A percentile compares a stretch with the other conserved stretches of the same genome.
Conservation (phyloP, 2,113 vertebrate species). For the Notechis scutatus region DNA sequence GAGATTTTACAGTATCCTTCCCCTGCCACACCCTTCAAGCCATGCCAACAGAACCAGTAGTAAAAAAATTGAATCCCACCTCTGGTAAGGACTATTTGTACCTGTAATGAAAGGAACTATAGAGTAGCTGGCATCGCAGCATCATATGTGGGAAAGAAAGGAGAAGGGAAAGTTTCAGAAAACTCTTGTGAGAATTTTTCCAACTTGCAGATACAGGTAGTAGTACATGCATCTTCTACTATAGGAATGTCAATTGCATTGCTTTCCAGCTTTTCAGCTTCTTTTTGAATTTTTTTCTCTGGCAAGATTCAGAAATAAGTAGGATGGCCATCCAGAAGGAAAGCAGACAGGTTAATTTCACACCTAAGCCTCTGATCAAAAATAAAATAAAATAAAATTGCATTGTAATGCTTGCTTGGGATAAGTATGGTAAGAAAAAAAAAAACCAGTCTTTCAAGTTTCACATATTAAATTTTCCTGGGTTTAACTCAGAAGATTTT, state of each 20-base stretch:
- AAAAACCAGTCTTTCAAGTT: slow-evolving; percentile 2
- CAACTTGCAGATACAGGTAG: background rate
- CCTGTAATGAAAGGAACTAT: background rate
- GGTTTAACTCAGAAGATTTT: slow-evolving; percentile 9
- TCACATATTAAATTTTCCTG: background rate
- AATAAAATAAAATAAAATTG: background rate
- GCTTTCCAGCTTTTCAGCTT: slow-evolving; percentile 5
- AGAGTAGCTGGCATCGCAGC: background rate
- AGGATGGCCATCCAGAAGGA: slow-evolving; percentile 8
- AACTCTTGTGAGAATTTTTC: background rate
- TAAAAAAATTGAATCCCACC: no score
- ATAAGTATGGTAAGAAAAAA: background rate
- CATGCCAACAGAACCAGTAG: no score
- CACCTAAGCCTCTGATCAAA: slow-evolving; percentile 25
- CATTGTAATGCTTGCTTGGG: background rate
- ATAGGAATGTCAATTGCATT: background rate
- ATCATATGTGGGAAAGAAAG: background rate
- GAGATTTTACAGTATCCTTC: no score
- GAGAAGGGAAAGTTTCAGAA: background rate
- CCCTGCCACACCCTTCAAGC: no score
- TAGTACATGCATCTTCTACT: background rate
- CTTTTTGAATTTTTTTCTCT: slow-evolving; percentile 2
- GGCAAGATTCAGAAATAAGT: slow-evolving; percentile 15
- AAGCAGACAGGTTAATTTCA: slow-evolving; percentile 38
- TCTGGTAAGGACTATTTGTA: background rate